Evolutionary conservation across 2,888 invertebrate species (phyloP), one percentile per base, ranked within the genome.

Genomic region (Aquatica leii): DNA sequence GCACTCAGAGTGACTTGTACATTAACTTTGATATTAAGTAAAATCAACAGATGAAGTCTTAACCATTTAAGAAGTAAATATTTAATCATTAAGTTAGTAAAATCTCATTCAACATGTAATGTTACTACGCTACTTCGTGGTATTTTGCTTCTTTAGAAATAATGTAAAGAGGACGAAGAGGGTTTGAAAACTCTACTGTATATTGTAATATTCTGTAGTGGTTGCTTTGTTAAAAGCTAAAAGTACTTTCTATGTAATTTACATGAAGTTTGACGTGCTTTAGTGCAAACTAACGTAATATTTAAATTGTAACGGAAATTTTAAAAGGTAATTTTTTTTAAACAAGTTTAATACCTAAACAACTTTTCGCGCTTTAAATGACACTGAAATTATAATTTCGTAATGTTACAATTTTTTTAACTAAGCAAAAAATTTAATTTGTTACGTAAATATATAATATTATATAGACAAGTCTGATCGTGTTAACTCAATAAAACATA

Each of bases 201-300:
- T 37, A 54, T 17, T 54, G 54, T 60, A 60, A 54, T 60, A 60
- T 60, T 54, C 54, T 49, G 59, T 35, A 53, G 59, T 41, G 48
- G 59, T 40, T 59, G 54, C 54, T 54, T 59, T 55, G 60, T 60
- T 55, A 55, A 55, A 48, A 48, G 54, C 31, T 41, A 20, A 24
- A 54, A 55, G 17, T 40, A 40, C 40, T 54, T 54, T 20, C 41
- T 41, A 54, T 54, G 34, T 54, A 60, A 60, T 60, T 60, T 53
- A 46, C 20, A 41, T 48, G 20, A 48, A 41, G 43, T n/a, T 34
- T 53, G 35, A 34, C 54, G 53, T 53, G 54, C 17, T 49, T 35
- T 52, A 24, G 46, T 18, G 37, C 24, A 54, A 54, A 54, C 24
- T 34, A 54, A 41, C 17, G 53, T 24, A 41, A 24, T 41, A 50